Evolutionary conservation across 2,113 vertebrate species (phyloP).

Genomic region (Cyprinodon variegatus): DNA sequence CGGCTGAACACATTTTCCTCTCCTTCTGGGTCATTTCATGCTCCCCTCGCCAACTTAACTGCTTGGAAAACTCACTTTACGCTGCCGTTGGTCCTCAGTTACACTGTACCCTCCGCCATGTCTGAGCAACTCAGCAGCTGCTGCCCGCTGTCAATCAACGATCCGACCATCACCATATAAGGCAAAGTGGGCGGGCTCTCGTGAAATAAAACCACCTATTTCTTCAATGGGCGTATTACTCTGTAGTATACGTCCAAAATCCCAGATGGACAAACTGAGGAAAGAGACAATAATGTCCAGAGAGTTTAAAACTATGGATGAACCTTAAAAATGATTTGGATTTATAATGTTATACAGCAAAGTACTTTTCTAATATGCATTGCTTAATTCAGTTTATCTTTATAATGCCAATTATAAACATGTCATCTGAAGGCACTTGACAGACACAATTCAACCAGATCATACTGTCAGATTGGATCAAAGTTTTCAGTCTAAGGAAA

Average conservation of each 20-base stretch:
- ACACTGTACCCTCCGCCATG: constrained; percentile 85
- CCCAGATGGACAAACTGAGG: constrained; percentile 51
- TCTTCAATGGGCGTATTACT: constrained; percentile 71
- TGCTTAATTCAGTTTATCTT: no score
- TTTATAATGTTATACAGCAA: no score
- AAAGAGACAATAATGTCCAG: constrained; percentile 38
- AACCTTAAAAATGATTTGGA: neutral
- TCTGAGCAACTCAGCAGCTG: constrained; percentile 85
- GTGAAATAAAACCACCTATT: constrained; percentile 58
- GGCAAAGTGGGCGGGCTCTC: constrained; percentile 68
- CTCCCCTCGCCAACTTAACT: constrained; percentile 50
- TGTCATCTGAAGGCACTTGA: no score
- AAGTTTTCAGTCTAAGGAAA: no score
- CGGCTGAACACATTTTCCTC: constrained; percentile 53
- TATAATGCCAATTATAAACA: no score
- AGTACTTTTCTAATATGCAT: no score
- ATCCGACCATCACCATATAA: constrained; percentile 72
- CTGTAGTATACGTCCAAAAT: constrained; percentile 62
- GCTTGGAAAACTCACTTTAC: constrained; percentile 78
- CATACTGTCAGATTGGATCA: no score
- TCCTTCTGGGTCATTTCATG: constrained; percentile 54
- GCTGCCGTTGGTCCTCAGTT: constrained; percentile 71
- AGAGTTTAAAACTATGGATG: constrained; percentile 19
- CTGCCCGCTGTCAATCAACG: constrained; percentile 83
- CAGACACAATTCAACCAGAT: no score